phyloP scores from a whole-genome alignment of 2,113 vertebrate species.

The Peromyscus californicus region DNA sequence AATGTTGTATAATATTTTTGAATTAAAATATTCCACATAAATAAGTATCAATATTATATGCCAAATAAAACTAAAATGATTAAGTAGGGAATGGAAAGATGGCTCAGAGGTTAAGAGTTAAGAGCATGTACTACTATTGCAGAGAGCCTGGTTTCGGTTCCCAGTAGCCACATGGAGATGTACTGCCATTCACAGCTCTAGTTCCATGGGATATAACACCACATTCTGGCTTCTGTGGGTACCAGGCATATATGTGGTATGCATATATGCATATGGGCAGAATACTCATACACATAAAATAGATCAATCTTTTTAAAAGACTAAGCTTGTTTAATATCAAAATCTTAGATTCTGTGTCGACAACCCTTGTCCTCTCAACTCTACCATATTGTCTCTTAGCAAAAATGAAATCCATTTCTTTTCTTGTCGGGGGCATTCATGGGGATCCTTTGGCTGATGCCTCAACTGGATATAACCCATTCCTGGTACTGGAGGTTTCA shows the following conservation, averaged over 20 bases:
- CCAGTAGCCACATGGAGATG: neutral
- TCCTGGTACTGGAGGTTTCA: neutral
- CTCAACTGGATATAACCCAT: neutral
- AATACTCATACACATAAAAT: neutral
- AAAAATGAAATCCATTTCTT: neutral
- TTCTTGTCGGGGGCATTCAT: neutral
- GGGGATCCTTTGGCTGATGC: neutral
- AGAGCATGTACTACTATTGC: neutral
- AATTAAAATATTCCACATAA: neutral
- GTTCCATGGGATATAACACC: neutral
- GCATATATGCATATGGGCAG: neutral
- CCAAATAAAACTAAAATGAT: neutral
- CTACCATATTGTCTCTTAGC: neutral
- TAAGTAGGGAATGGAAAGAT: neutral
- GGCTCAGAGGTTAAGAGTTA: neutral
- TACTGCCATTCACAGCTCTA: neutral
- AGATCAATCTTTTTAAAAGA: neutral
- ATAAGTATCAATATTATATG: neutral
- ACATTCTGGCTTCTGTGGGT: neutral
- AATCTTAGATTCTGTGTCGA: neutral
- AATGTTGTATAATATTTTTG: neutral
- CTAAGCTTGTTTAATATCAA: neutral
- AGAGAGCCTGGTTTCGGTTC: neutral
- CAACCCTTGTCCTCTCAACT: neutral
- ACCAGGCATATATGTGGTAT: neutral